Percentiles rank a stretch among this genome's conserved stretches.
phyloP scores from a whole-genome alignment of 2,888 invertebrate species.

The Litoditis marina region DNA sequence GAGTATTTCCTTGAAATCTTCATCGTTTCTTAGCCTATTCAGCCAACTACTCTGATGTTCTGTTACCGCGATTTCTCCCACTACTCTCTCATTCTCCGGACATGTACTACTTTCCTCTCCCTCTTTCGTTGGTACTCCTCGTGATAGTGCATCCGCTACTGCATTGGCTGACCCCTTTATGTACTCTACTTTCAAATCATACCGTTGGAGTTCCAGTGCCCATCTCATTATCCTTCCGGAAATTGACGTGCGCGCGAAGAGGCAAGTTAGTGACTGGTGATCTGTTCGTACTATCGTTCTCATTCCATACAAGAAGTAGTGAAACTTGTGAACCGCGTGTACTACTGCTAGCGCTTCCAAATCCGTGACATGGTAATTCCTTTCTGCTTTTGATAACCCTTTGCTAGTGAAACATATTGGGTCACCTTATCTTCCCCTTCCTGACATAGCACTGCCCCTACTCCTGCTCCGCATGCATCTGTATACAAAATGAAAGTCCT shows the following conservation, averaged over 20 bases:
- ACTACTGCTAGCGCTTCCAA: slow-evolving; percentile 33
- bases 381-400: slow-evolving; percentile 22
- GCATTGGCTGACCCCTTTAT: no score
- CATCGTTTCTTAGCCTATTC: slow-evolving; percentile 4
- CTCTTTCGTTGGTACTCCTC: slow-evolving; percentile 1
- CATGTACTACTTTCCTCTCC: background rate
- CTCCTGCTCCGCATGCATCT: slow-evolving; percentile 30
- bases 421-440: slow-evolving; percentile 14
- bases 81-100: no score
- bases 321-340: slow-evolving; percentile 18
- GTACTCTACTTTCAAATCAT: slow-evolving; percentile 6
- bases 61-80: no score
- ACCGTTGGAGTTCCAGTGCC: slow-evolving; percentile 10
- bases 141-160: slow-evolving; percentile 22
- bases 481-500: slow-evolving; percentile 32
- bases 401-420: slow-evolving; percentile 16
- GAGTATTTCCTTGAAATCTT: no score
- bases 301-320: slow-evolving; percentile 18
- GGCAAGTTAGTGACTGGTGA: slow-evolving; percentile 19
- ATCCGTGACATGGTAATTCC: slow-evolving; percentile 25
- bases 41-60: slow-evolving; percentile 1
- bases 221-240: slow-evolving; percentile 13
- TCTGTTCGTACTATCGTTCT: slow-evolving; percentile 23
- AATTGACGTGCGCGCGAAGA: slow-evolving; percentile 5
- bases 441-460: slow-evolving; percentile 39